Evolutionary conservation across 2,113 vertebrate species (phyloP), one percentile per base, ranked within the genome.

Genomic region (Malaclemys terrapin): DNA sequence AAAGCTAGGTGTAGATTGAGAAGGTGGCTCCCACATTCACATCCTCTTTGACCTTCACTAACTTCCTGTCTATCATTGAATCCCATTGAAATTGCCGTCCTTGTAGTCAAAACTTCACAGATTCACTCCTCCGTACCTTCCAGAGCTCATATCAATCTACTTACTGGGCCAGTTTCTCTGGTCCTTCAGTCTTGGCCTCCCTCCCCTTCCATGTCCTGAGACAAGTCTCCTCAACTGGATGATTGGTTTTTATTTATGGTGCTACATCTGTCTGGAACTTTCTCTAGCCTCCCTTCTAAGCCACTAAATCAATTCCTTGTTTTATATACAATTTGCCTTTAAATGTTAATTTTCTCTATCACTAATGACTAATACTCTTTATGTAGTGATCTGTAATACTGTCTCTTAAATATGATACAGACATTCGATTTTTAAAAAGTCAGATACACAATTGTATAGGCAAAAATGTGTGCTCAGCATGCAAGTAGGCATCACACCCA

Each of bases 1-100:
- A 94, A 92, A 89, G 53, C 59, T 92, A 59, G 65, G 87, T 92
- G 27, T 13, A 85, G 47, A 87, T 85, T 94, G 20, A 83, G 20
- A 49, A 90, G 92, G 82, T 8, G 5, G 24, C 31, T 89, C 22
- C 92, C 24, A 47, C 22, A 85, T 25, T 1, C 29, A 35, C 53
- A 42, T 87, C n/a, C 0, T 54, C 27, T 95, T 80, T 94, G 57
- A 91, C 54, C n/a, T 93, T 83, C 54, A 25, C 79, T 8, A 65
- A 5, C n/a, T 91, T 72, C 22, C 2, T 87, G 38, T 90, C 11
- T 29, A 31, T 27, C 27, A 31, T 62, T 82, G 85, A 85, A 84
- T n/a, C 27, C 11, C 19, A 10, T 29, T 94, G 14, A 84, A 90
- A 87, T 29, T 75, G 5, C 1, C 83, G 31, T 78, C 87, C 57